Base-by-base conservation (phyloP, 2,797 vertebrate genomes). In the Lutra lutra region DNA sequence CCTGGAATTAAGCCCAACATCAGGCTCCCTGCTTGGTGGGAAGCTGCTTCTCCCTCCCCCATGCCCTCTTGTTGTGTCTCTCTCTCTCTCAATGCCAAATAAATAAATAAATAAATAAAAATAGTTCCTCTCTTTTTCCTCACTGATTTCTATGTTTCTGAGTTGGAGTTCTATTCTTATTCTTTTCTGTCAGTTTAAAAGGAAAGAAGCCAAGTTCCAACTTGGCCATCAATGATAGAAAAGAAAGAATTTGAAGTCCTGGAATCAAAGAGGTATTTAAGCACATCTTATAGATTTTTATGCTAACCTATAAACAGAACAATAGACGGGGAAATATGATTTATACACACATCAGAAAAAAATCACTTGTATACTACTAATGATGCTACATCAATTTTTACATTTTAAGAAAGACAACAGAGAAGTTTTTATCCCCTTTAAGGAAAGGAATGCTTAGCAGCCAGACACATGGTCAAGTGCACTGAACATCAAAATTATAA, bases 351-450 rank as follows among this genome's bases (percentile, higher is more conserved):
- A 89, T 23, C 21, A 79, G 46, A 40, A 92, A 87, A 94, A 78
- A 87, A 40, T 46, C 3, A 87, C 38, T 77, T 82, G 51, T 60
- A 18, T 91, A 84, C 91, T 86, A 58, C 13, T 78, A 73, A 72
- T 78, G 18, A 90, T 82, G 8, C 7, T 68, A 25, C 38, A 70
- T 48, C 20, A 90, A 25, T 91, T 92, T 27, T 20, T 77, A 96
- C 72, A 78, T 10, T 90, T 96, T 87, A 90, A 83, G 86, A 79
- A 62, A 83, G 40, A 66, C 10, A 92, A 64, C n/a, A 94, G 29
- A 58, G 35, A 83, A 72, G 48, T 82, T 1, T 95, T 82, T 82
- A 38, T 62, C 27, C 40, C 15, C 25, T 86, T 91, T 93, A 88
- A 82, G n/a, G 15, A 91, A 92, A 58, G 48, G 35, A 82, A 87